Evolutionary conservation across 2,797 vertebrate species (phyloP), one percentile per base, ranked within the genome.

Genomic region (Fistularia commersonii): DNA sequence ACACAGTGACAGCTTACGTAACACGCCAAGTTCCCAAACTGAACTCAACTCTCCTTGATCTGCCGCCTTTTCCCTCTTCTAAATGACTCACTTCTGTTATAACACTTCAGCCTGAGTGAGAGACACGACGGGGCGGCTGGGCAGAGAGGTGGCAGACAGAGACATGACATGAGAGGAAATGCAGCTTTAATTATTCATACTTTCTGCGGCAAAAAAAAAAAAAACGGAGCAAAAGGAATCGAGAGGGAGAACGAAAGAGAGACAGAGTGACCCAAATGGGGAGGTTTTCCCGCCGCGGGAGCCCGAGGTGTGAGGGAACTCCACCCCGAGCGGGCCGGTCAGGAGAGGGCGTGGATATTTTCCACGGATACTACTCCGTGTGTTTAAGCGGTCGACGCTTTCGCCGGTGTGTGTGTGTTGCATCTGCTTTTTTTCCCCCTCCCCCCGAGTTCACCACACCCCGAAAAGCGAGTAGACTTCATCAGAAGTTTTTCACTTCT

Each of bases 41-140:
- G 62, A 82, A 86, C 85, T 87, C 81, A 76, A 85, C 82, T 88
- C 81, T 80, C 73, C 83, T 85, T 81, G 76, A 87, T 87, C 85
- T 41, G 69, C 76, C 70, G 76, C 78, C 79, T 80, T 83, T 85
- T 84, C 66, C 82, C 76, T 76, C 78, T 77, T 76, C 79, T 86
- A 87, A 88, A 87, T 90, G 87, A 90, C 80, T 90, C 86, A 89
- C 83, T 87, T 86, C 83, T 86, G 83, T 84, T 87, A 80, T 78
- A 87, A 81, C 85, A 80, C 80, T 89, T 86, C 77, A 82, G 72
- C 80, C 76, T 72, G 75, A 84, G 83, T 74, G 80, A 83, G 81
- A 79, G 76, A 76, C 73, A 71, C 59, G 60, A 59, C 45, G 37
- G 64, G 52, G 56, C 61, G 80, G 70, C 59, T 34, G 64, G 69